Evolutionary conservation across 2,797 vertebrate genomes (phyloP).

Genomic region (Gobionotothen gibberifrons): DNA sequence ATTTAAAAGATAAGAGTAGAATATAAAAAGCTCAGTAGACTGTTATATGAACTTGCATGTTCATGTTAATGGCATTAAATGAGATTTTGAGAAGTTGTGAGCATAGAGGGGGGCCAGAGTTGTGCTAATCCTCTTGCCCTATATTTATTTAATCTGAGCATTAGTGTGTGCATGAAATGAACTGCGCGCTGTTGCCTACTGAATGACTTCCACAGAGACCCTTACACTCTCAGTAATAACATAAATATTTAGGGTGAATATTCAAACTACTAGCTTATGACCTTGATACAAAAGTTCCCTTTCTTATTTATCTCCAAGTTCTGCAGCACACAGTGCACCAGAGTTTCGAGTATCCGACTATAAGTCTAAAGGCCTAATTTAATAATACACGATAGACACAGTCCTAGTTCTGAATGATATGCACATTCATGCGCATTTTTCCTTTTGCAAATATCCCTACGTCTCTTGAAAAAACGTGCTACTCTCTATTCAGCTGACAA

Average conservation of each 20-base stretch:
- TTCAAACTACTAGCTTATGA: conserved; percentile 24
- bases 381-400: conserved; percentile 2
- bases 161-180: conserved; percentile 70
- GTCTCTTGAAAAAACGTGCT: conserved; percentile 24
- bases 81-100: conserved; percentile 69
- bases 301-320: conserved; percentile 24
- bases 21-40: conserved; percentile 6
- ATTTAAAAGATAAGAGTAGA: conserved; percentile 51
- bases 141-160: conserved; percentile 79
- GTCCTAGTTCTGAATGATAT: neutral
- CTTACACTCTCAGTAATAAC: conserved; percentile 19
- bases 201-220: conserved; percentile 26
- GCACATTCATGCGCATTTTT: conserved; percentile 9
- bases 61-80: conserved; percentile 70
- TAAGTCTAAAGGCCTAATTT: conserved; percentile 14
- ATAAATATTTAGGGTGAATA: conserved; percentile 39
- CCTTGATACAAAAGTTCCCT: neutral
- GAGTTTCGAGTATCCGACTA: neutral
- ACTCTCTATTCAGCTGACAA: conserved; percentile 48
- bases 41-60: conserved; percentile 44
- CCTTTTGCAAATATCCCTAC: conserved; percentile 12
- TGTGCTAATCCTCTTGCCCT: conserved; percentile 76
- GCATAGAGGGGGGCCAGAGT: conserved; percentile 55
- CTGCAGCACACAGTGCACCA: neutral
- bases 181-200: conserved; percentile 47